A percentile compares a stretch with the other conserved stretches of the same genome.
Evolutionary conservation across 2,888 invertebrate species (phyloP).

Genomic region (Romanomermis culicivorax): DNA sequence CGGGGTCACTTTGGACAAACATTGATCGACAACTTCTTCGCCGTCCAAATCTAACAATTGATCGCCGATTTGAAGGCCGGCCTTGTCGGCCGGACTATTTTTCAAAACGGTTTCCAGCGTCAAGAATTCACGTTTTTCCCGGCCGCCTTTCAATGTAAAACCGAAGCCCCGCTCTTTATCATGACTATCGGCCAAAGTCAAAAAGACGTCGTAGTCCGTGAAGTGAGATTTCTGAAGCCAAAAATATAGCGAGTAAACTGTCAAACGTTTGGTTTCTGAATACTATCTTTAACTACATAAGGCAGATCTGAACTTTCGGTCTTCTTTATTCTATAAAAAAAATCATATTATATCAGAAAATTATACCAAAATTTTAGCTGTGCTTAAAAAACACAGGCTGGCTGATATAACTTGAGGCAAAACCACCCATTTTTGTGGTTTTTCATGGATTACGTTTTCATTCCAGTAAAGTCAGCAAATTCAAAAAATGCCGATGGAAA

Average conservation of each 20-base stretch:
- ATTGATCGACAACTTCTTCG: conserved; percentile 21
- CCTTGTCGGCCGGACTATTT: conserved; percentile 29
- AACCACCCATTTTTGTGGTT: too few species aligned
- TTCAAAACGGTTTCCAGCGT: conserved; percentile 28
- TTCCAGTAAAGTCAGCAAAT: too few species aligned
- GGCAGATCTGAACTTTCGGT: too few species aligned
- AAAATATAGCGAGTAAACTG: background rate
- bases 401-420: too few species aligned
- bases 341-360: too few species aligned
- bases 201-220: background rate
- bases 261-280: too few species aligned
- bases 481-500: too few species aligned
- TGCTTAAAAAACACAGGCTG: too few species aligned
- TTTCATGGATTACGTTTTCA: too few species aligned
- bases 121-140: conserved; percentile 23
- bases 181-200: background rate
- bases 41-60: conserved; percentile 27
- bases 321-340: too few species aligned
- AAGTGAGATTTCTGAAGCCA: background rate
- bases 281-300: too few species aligned
- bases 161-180: conserved; percentile 28
- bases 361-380: too few species aligned
- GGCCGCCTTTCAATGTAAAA: conserved; percentile 27
- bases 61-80: conserved; percentile 28
- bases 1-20: conserved; percentile 23